Base-by-base conservation (phyloP, 2,888 invertebrate genomes). In the Brachypalpus laphriformis region DNA sequence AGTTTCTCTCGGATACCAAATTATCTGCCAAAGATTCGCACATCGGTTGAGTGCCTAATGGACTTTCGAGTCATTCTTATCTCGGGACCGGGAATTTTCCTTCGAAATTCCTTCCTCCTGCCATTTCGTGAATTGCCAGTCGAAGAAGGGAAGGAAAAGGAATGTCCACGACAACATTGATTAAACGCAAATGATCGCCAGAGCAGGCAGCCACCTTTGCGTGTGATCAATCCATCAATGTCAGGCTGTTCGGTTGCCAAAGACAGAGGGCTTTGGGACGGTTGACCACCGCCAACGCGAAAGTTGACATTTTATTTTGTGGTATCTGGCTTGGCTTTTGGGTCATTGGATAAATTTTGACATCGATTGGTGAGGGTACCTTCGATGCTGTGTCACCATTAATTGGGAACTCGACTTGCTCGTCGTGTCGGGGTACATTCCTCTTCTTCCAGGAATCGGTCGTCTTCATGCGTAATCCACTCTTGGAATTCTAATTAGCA, bases 191-290 rank as follows among this genome's bases (percentile, higher is more conserved):
- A 70, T 75, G 81, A 81, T 81, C 81, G 47, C 31, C 51, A 11
- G 54, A 63, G 68, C 25, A 5, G 5, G 25, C 25, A 5, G 25
- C 25, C 72, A 78, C 65, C 72, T 78, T 63, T 72, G 78, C 74
- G 78, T 78, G 82, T 68, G 82, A 83, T 83, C 78, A 74, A 83
- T 83, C 78, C 72, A 83, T 83, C 82, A 83, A 40, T 63, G 82
- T 82, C 77, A 42, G 22, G 18, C 20, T 49, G 40, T 57, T 63
- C 25, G 59, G 22, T 40, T 14, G 9, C 0, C 4, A 14, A 2
- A 11, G 3, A 40, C 25, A 2, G 22, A 22, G 22, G 72, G 22
- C 40, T 11, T 37, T 34, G 37, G 20, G 31, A 59, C 42, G 37
- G 34, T 74, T 81, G 72, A 72, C 80, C 80, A 77, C 77, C 72